These are phyloP conservation scores for Deilephila porcellus DNA, from an alignment of 2,888 invertebrate species.

Conservation along the genomic window DNA sequence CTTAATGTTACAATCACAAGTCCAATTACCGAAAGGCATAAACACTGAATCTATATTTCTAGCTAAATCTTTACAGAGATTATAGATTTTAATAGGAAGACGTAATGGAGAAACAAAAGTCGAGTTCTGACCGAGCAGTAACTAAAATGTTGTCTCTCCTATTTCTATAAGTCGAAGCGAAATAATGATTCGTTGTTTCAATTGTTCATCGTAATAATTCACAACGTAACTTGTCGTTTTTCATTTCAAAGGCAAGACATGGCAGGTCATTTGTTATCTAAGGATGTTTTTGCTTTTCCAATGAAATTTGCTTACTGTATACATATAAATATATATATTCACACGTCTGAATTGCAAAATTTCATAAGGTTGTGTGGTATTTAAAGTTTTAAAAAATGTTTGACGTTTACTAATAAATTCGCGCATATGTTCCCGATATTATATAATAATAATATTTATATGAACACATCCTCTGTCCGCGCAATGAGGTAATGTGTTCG, in stretches of 20 bases:
- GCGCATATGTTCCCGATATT: constrained; percentile 56
- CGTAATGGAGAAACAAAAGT: not conserved
- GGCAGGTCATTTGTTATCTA: constrained; percentile 16
- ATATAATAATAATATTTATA: constrained; percentile 20
- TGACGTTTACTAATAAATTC: constrained; percentile 60
- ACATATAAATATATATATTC: constrained; percentile 11
- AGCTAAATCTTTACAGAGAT: constrained; percentile 32
- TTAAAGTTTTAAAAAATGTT: constrained; percentile 44
- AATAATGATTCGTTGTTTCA: constrained; percentile 34
- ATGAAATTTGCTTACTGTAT: constrained; percentile 8
- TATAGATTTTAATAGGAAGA: constrained; percentile 14
- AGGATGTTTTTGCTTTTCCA: not conserved
- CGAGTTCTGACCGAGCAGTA: not conserved
- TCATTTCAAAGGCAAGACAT: not conserved
- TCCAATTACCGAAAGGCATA: constrained; percentile 22
- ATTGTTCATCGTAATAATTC: constrained; percentile 29
- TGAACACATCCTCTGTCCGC: constrained; percentile 16
- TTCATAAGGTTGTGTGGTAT: constrained; percentile 29
- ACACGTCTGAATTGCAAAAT: constrained; percentile 26
- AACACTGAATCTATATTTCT: constrained; percentile 31
- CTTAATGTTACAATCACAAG: not conserved
- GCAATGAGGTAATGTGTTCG: constrained; percentile 11
- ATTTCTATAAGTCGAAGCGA: constrained; percentile 32
- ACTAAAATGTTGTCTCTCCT: not conserved
- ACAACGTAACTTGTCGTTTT: not conserved